Conservation (phyloP, 1,140 invertebrate species). For the Triops longicaudatus region DNA sequence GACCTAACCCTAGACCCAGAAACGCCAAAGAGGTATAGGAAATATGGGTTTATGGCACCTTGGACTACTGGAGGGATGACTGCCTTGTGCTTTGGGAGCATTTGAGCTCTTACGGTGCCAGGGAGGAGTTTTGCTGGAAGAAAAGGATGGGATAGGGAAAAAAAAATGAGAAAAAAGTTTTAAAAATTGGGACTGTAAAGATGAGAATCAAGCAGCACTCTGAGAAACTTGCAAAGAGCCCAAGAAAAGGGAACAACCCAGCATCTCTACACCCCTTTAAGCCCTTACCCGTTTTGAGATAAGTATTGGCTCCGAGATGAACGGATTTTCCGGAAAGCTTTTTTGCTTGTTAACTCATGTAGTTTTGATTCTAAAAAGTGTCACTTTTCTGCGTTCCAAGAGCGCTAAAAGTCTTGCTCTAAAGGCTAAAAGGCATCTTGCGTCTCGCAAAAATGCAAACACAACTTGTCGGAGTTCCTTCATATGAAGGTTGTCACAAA, state of each 20-base stretch:
- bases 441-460: too few relatives aligned
- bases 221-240: neutral
- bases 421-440: too few relatives aligned
- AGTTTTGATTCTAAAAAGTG: neutral
- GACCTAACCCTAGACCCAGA: neutral
- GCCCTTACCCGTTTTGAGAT: neutral
- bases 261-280: neutral
- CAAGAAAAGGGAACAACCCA: neutral
- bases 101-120: neutral
- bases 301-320: too few relatives aligned
- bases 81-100: neutral
- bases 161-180: neutral
- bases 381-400: neutral
- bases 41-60: constrained; percentile 28
- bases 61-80: constrained; percentile 14
- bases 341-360: neutral
- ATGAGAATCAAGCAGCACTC: neutral
- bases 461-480: too few relatives aligned
- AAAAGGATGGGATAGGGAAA: neutral
- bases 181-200: constrained; percentile 7
- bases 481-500: too few relatives aligned
- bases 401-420: too few relatives aligned
- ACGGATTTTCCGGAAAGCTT: too few relatives aligned
- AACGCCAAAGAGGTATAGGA: constrained; percentile 14
- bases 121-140: neutral